These are phyloP conservation scores for Vulpes ferrilata DNA, from an alignment of 2,113 vertebrate species.

Conservation along the genomic window DNA sequence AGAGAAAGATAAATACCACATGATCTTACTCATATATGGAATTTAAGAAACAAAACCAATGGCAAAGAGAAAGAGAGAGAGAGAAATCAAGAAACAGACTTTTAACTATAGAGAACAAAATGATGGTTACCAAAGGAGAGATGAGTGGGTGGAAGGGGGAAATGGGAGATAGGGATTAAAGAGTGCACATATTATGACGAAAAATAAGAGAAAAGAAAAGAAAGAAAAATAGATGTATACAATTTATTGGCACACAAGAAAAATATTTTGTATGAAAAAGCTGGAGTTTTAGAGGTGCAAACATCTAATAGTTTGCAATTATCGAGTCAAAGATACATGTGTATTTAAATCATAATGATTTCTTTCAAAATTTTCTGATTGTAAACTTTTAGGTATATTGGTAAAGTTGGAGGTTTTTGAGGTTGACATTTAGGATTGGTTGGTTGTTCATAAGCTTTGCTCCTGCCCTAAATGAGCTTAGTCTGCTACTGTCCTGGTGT, in stretches of 20 bases:
- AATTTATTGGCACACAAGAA: neutral
- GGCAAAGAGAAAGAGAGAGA: neutral
- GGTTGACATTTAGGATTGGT: neutral
- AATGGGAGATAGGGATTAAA: neutral
- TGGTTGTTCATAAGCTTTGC: neutral
- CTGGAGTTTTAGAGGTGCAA: neutral
- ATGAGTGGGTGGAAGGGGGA: neutral
- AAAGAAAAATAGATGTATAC: neutral
- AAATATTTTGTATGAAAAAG: neutral
- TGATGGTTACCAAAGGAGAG: neutral
- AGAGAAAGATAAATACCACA: neutral
- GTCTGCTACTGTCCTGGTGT: neutral
- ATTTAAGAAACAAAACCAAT: neutral
- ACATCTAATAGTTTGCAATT: neutral
- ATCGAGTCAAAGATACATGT: neutral
- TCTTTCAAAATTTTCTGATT: neutral
- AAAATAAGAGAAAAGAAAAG: neutral
- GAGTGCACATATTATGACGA: neutral
- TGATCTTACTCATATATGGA: neutral
- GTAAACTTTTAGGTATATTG: neutral
- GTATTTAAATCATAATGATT: neutral
- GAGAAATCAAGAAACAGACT: neutral
- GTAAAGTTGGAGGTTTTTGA: neutral
- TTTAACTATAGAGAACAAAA: neutral
- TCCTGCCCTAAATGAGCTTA: neutral